Conservation (phyloP, 2,113 vertebrate genomes). For the Formicarius rufipectus region DNA sequence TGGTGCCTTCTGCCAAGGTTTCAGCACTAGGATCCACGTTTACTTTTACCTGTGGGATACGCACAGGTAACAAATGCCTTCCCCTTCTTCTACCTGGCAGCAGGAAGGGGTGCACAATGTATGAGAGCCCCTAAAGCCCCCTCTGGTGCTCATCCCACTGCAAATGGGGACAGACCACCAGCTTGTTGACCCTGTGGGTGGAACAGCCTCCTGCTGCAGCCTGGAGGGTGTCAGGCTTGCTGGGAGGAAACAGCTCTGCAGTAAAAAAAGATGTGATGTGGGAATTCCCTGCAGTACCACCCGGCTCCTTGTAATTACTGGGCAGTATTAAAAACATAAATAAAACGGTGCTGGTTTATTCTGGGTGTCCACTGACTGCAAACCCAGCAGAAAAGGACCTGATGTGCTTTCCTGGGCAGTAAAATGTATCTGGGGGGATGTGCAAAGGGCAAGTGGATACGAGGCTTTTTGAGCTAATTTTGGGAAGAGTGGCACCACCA, state of each 20-base stretch:
- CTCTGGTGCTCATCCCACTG: background rate
- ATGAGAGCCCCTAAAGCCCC: fast-evolving
- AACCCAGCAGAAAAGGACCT: background rate
- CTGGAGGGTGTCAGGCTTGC: background rate
- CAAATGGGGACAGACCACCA: fast-evolving
- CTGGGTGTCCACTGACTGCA: background rate
- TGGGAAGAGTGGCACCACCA: background rate
- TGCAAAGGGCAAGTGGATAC: background rate
- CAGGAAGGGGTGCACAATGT: background rate
- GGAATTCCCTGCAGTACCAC: background rate
- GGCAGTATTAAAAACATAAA: background rate
- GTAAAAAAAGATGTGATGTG: background rate
- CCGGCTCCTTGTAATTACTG: background rate
- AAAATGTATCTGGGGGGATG: background rate
- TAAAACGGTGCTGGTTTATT: background rate
- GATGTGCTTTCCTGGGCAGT: background rate
- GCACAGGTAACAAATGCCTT: background rate
- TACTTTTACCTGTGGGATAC: background rate
- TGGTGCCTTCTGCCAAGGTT: background rate
- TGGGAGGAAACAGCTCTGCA: background rate
- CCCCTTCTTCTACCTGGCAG: background rate
- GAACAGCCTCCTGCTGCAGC: background rate
- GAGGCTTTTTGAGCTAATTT: background rate
- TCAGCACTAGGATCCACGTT: background rate
- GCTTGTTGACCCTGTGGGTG: background rate